Conservation (phyloP, 2,888 invertebrate genomes). For the Lepidochrysops patricia region DNA sequence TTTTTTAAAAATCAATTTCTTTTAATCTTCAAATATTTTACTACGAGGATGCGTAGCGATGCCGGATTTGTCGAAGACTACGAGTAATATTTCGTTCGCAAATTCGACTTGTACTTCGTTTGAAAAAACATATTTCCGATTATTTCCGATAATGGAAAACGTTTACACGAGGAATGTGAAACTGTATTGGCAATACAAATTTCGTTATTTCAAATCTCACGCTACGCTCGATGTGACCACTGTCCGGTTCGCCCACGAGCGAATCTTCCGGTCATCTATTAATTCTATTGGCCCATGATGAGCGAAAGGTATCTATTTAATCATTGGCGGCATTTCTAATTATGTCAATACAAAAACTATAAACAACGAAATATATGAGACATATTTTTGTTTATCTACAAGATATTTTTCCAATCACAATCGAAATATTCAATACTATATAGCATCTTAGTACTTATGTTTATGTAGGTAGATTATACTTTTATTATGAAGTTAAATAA, state of each 20-base stretch:
- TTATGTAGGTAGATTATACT: too few species aligned
- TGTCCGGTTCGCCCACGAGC: not conserved
- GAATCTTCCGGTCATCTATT: slow-evolving; percentile 3
- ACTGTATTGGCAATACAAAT: not conserved
- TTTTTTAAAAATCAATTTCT: not conserved
- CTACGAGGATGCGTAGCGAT: too few species aligned
- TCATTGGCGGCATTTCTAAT: slow-evolving; percentile 2
- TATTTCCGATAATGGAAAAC: slow-evolving; percentile 1
- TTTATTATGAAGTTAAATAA: too few species aligned
- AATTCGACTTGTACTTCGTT: too few species aligned
- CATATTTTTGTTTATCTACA: not conserved
- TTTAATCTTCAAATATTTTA: not conserved
- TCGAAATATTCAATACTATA: too few species aligned
- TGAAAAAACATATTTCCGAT: too few species aligned
- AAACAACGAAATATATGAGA: not conserved
- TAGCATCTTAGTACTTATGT: too few species aligned
- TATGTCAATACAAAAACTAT: not conserved
- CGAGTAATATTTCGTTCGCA: too few species aligned
- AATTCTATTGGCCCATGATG: slow-evolving; percentile 5
- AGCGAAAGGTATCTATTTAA: slow-evolving; percentile 2
- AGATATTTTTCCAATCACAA: too few species aligned
- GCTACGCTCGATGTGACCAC: not conserved
- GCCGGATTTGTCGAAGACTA: too few species aligned
- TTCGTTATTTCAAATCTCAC: slow-evolving; percentile 5
- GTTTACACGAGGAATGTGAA: not conserved